Evolutionary conservation across 2,888 invertebrate species (phyloP).

Genomic region (Netelia melanura): DNA sequence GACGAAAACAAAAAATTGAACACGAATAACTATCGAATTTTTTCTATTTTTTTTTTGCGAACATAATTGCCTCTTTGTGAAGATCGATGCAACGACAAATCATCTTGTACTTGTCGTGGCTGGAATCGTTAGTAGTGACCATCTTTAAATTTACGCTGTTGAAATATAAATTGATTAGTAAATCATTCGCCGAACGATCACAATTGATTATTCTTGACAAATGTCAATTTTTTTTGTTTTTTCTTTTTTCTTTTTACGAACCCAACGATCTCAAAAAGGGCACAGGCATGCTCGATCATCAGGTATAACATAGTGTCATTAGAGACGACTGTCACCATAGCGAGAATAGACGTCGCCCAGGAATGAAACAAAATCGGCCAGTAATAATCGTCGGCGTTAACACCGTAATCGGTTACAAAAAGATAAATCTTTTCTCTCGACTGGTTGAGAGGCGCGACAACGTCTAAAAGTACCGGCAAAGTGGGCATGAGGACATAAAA

Average conservation of each 20-base stretch:
- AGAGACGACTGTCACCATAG: not conserved
- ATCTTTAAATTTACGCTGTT: not conserved
- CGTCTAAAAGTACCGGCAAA: not conserved
- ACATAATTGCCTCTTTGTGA: slow-evolving; percentile 51
- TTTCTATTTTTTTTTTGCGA: slow-evolving; percentile 2
- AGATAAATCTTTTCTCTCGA: not conserved
- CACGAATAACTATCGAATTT: not conserved
- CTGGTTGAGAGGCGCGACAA: not conserved
- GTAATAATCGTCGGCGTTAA: not conserved
- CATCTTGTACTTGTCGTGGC: not conserved
- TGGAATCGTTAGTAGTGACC: not conserved
- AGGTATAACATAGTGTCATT: not conserved
- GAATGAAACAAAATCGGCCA: not conserved
- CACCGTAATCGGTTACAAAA: not conserved
- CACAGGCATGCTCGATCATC: not conserved
- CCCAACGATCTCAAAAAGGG: not conserved
- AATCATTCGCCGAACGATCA: not conserved
- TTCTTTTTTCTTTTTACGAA: not conserved
- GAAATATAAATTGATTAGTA: not conserved
- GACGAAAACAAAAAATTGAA: not conserved
- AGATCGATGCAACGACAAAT: slow-evolving; percentile 45
- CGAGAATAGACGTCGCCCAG: not conserved
- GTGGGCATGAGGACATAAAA: not conserved
- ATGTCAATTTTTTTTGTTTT: not conserved
- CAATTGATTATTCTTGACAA: not conserved